phyloP scores from a whole-genome alignment of 2,113 vertebrate species.

The Dipodomys stephensi region DNA sequence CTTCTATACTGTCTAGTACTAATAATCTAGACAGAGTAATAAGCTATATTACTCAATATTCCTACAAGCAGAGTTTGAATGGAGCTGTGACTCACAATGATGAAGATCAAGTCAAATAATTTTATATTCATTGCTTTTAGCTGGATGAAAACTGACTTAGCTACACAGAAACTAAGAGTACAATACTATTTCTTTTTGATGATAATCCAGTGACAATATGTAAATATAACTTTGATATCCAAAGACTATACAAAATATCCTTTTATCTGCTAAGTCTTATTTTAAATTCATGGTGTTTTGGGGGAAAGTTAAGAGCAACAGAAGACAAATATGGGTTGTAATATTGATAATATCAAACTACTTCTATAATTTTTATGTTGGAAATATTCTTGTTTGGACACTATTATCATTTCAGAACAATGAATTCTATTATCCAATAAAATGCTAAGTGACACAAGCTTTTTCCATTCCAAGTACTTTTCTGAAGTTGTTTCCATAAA shows the following conservation, averaged over 20 bases:
- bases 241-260: constrained; percentile 43
- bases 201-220: constrained; percentile 20
- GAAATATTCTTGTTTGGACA: constrained; percentile 48
- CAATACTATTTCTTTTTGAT: constrained; percentile 39
- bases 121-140: constrained; percentile 51
- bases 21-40: constrained; percentile 42
- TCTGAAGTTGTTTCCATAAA: constrained; percentile 47
- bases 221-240: constrained; percentile 52
- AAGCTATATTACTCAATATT: constrained; percentile 19
- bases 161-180: constrained; percentile 43
- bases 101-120: constrained; percentile 42
- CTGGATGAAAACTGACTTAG: constrained; percentile 55
- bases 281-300: background rate
- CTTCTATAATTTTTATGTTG: constrained; percentile 33
- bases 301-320: background rate
- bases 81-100: constrained; percentile 14
- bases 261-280: constrained; percentile 43
- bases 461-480: constrained; percentile 4
- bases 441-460: background rate
- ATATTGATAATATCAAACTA: background rate
- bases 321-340: background rate
- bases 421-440: constrained; percentile 35
- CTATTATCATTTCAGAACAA: background rate
- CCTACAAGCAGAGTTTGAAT: constrained; percentile 42
- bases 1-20: constrained; percentile 39